Conservation (phyloP, 2,797 vertebrate genomes). For the Pogonophryne albipinna region DNA sequence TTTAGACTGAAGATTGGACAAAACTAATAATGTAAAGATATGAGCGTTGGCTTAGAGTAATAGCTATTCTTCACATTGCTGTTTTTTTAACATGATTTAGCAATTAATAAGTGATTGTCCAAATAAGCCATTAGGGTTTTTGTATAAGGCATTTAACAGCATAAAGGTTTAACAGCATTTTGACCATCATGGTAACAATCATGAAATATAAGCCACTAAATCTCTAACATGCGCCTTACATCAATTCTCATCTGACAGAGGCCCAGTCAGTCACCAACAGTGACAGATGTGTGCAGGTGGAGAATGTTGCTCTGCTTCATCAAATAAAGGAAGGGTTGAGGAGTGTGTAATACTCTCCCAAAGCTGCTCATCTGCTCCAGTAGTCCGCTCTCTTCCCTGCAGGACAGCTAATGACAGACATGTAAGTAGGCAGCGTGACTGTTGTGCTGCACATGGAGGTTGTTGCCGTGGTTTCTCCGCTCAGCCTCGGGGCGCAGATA, state of each 20-base stretch:
- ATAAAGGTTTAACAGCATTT: not conserved
- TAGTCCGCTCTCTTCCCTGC: constrained; percentile 57
- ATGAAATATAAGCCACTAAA: not conserved
- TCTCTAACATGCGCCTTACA: not conserved
- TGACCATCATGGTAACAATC: not conserved
- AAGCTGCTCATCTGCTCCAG: constrained; percentile 66
- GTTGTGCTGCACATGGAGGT: constrained; percentile 77
- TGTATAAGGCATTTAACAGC: not conserved
- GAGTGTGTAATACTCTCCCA: constrained; percentile 47
- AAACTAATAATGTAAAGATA: not conserved
- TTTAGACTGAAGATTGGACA: not conserved
- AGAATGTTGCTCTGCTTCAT: constrained; percentile 14
- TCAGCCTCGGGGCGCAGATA: constrained; percentile 69
- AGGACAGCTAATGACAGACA: constrained; percentile 75
- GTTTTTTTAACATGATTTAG: not conserved
- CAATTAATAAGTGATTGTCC: too few relatives aligned
- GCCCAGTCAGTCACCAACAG: not conserved
- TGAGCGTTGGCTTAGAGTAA: too few relatives aligned
- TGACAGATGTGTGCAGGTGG: not conserved
- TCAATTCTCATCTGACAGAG: not conserved
- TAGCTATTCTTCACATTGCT: too few relatives aligned
- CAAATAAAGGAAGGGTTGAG: constrained; percentile 45
- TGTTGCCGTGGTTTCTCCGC: constrained; percentile 64
- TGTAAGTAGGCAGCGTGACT: constrained; percentile 78
- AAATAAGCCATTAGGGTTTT: not conserved